phyloP scores from a whole-genome alignment of 2,888 invertebrate species.

The Melieria omissa region DNA sequence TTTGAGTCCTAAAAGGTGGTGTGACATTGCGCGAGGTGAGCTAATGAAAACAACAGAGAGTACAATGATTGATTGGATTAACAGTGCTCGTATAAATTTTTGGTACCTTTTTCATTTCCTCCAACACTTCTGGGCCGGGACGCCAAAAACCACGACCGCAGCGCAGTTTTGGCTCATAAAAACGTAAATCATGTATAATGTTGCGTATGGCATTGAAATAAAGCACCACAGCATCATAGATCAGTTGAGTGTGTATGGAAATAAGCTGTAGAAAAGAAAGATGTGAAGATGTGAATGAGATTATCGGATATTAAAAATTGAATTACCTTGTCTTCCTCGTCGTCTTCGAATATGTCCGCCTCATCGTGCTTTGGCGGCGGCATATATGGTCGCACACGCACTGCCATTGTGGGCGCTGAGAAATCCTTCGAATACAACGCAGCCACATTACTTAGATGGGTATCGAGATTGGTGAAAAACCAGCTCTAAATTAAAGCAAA shows the following conservation, averaged over 20 bases:
- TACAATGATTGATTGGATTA: not conserved
- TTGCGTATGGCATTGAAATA: slow-evolving; percentile 84
- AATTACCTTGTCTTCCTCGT: slow-evolving; percentile 45
- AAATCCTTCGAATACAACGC: slow-evolving; percentile 54
- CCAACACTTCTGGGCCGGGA: slow-evolving; percentile 72
- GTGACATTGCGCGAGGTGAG: slow-evolving; percentile 72
- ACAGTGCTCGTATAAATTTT: too few species aligned
- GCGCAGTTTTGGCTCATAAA: slow-evolving; percentile 50
- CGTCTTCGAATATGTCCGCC: slow-evolving; percentile 52
- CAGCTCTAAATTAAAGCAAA: slow-evolving; percentile 47
- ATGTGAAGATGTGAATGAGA: slow-evolving; percentile 35
- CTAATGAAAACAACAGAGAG: slow-evolving; percentile 59
- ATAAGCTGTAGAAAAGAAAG: slow-evolving; percentile 42
- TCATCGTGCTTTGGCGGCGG: slow-evolving; percentile 56
- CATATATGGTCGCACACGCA: slow-evolving; percentile 52
- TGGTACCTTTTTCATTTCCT: slow-evolving; percentile 72
- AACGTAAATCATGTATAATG: slow-evolving; percentile 44
- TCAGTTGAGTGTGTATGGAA: slow-evolving; percentile 67
- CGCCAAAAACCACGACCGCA: slow-evolving; percentile 66
- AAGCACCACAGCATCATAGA: slow-evolving; percentile 93
- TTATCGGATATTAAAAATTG: not conserved
- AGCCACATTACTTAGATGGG: slow-evolving; percentile 58
- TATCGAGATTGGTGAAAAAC: slow-evolving; percentile 68
- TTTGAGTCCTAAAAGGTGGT: slow-evolving; percentile 73
- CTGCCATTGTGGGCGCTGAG: slow-evolving; percentile 47